Conservation (phyloP, 2,888 invertebrate genomes). For the Argynnis bischoffii region DNA sequence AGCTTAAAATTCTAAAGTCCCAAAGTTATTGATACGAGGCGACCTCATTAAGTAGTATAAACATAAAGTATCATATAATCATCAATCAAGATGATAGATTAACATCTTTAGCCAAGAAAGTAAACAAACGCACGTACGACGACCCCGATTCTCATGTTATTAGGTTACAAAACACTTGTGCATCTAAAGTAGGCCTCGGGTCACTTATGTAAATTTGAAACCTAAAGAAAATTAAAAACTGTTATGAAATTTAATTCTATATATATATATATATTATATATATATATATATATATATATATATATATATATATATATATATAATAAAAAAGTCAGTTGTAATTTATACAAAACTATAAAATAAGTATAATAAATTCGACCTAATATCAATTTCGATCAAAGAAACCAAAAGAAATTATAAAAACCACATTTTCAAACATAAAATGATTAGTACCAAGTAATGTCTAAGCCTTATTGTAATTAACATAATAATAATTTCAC, state of each 20-base stretch:
- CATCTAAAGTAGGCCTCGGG: constrained; percentile 27
- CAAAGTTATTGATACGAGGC: constrained; percentile 13
- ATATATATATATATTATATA: too few species aligned
- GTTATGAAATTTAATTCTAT: too few species aligned
- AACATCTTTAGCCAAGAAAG: constrained; percentile 41
- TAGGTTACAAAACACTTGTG: constrained; percentile 50
- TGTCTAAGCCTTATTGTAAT: background rate
- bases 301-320: too few species aligned
- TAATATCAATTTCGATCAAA: too few species aligned
- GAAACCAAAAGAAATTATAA: too few species aligned
- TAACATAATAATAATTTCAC: background rate
- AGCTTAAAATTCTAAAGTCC: background rate
- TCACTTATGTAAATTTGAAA: constrained; percentile 15
- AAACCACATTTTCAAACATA: too few species aligned
- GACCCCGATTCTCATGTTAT: constrained; percentile 56
- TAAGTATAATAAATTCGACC: too few species aligned
- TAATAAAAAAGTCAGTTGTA: too few species aligned
- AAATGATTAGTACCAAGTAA: too few species aligned
- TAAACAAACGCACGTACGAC: constrained; percentile 48
- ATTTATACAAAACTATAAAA: too few species aligned
- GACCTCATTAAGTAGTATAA: constrained; percentile 51
- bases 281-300: too few species aligned
- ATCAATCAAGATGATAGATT: constrained; percentile 74
- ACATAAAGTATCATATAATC: constrained; percentile 47
- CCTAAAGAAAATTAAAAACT: background rate